phyloP scores from a whole-genome alignment of 2,113 vertebrate species.

The Charina bottae region DNA sequence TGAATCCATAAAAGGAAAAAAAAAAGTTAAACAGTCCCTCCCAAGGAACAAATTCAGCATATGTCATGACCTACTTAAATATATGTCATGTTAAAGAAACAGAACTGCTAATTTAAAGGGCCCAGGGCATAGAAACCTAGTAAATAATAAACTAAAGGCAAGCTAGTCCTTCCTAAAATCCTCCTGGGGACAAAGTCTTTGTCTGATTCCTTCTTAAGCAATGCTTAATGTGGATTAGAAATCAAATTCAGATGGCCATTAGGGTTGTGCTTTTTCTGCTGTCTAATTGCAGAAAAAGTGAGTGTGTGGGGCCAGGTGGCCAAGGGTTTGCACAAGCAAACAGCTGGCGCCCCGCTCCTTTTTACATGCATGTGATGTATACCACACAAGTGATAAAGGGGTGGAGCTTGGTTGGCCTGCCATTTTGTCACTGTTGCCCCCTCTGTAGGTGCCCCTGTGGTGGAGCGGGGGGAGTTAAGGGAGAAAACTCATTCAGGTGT shows the following conservation, averaged over 20 bases:
- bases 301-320: not conserved
- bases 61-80: not conserved
- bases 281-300: not conserved
- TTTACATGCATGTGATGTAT: not conserved
- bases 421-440: not conserved
- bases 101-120: not conserved
- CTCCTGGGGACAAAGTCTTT: slow-evolving; percentile 11
- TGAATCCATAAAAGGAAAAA: not conserved
- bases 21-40: not conserved
- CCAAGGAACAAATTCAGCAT: not conserved
- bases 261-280: not conserved
- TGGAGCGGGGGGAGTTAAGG: not conserved
- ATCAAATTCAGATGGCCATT: not conserved
- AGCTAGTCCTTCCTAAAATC: not conserved
- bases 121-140: too few species aligned
- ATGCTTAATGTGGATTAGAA: not conserved
- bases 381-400: not conserved
- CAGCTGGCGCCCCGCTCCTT: not conserved
- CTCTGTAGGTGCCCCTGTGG: not conserved
- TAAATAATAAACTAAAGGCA: not conserved
- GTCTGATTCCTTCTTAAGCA: not conserved
- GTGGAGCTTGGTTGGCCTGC: not conserved
- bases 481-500: not conserved
- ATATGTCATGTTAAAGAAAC: not conserved
- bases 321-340: not conserved